Conservation (phyloP, 2,113 vertebrate genomes). For the Macrotus californicus region DNA sequence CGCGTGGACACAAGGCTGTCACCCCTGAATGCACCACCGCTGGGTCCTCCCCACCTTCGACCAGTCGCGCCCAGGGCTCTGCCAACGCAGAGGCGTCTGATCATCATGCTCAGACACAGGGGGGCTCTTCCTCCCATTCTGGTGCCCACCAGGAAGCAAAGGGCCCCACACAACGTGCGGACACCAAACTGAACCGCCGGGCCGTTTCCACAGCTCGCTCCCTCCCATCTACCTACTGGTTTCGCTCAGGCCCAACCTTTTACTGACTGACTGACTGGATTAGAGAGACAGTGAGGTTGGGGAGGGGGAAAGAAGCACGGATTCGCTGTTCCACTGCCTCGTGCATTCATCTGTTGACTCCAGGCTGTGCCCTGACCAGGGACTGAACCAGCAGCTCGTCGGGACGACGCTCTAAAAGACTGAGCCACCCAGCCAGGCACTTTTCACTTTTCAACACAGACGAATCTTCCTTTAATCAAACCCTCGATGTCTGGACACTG, state of each 20-base stretch:
- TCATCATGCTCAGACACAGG: accelerated
- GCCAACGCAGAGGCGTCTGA: accelerated
- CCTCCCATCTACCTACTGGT: neutral
- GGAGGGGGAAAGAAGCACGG: too few species aligned
- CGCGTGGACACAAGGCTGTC: neutral
- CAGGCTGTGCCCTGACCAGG: too few species aligned
- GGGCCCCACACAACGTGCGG: neutral
- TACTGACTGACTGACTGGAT: too few species aligned
- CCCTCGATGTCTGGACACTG: neutral
- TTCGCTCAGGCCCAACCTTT: neutral
- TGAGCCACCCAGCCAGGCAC: too few species aligned
- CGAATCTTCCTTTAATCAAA: neutral
- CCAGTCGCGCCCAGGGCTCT: neutral
- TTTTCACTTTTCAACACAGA: neutral
- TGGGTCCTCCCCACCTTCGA: neutral
- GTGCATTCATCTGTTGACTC: too few species aligned
- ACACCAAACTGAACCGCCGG: neutral
- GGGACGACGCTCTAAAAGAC: too few species aligned
- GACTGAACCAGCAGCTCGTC: too few species aligned
- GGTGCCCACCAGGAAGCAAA: neutral
- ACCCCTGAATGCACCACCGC: neutral
- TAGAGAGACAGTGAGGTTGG: too few species aligned
- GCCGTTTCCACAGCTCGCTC: accelerated
- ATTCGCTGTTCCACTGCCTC: too few species aligned
- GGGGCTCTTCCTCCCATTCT: neutral